Evolutionary conservation across 2,888 invertebrate genomes (phyloP).

Genomic region (Acleris literana): DNA sequence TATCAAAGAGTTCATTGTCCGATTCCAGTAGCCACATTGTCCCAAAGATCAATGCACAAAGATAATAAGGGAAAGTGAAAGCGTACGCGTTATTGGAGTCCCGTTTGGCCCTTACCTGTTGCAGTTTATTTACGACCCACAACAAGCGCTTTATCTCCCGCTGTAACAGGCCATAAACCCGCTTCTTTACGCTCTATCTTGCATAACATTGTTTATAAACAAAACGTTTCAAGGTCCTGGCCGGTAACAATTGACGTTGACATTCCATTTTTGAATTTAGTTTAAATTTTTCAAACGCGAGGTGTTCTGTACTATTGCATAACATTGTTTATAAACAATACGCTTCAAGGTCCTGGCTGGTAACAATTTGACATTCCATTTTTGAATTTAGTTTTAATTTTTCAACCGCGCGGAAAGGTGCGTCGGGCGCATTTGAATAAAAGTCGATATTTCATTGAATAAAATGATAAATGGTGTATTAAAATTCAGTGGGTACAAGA

Average conservation of each 20-base stretch:
- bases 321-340: slow-evolving; percentile 83
- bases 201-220: slow-evolving; percentile 83
- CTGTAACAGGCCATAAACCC: slow-evolving; percentile 79
- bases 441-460: slow-evolving; percentile 41
- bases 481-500: slow-evolving; percentile 59
- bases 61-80: slow-evolving; percentile 79
- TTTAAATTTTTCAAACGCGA: slow-evolving; percentile 57
- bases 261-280: slow-evolving; percentile 52
- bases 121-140: slow-evolving; percentile 83
- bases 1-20: slow-evolving; percentile 29
- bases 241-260: slow-evolving; percentile 45
- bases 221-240: slow-evolving; percentile 74
- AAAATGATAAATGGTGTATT: slow-evolving; percentile 52
- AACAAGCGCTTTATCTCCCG: slow-evolving; percentile 83
- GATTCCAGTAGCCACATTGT: slow-evolving; percentile 39
- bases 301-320: slow-evolving; percentile 59
- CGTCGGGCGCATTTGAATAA: slow-evolving; percentile 37
- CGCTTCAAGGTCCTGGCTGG: slow-evolving; percentile 72
- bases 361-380: slow-evolving; percentile 22
- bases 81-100: slow-evolving; percentile 75
- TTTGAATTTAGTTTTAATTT: slow-evolving; percentile 61
- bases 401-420: slow-evolving; percentile 53
- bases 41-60: slow-evolving; percentile 66
- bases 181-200: slow-evolving; percentile 69
- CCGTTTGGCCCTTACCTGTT: slow-evolving; percentile 81